Conservation (phyloP, 2,113 vertebrate species). For the Platichthys flesus region DNA sequence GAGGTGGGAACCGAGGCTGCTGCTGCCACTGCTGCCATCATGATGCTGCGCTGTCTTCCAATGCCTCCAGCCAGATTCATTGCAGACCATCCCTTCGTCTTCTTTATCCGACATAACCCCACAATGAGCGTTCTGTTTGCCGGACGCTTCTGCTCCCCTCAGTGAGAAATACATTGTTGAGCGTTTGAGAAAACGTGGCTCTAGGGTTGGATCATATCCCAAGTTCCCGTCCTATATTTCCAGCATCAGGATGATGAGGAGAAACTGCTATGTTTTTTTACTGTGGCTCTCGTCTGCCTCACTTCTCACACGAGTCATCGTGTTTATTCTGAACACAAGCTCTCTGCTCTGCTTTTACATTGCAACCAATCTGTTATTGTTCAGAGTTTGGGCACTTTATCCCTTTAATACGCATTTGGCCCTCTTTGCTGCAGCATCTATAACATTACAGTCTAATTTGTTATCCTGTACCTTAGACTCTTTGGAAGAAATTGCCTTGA, state of each 20-base stretch:
- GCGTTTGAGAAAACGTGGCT: neutral
- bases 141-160: constrained; percentile 85
- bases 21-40: constrained; percentile 80
- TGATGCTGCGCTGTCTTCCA: constrained; percentile 71
- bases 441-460: neutral
- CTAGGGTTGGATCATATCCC: neutral
- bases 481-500: constrained; percentile 1
- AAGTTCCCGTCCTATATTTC: neutral
- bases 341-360: too few species aligned
- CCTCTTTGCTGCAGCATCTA: neutral
- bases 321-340: neutral
- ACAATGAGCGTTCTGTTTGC: constrained; percentile 85
- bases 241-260: neutral
- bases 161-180: constrained; percentile 18
- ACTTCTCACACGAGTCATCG: neutral
- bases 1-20: constrained; percentile 91
- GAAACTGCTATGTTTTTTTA: neutral
- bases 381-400: neutral
- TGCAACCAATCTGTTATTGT: neutral
- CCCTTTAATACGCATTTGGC: neutral
- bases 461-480: constrained; percentile 6
- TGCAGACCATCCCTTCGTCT: constrained; percentile 93
- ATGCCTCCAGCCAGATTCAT: constrained; percentile 73
- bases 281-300: neutral
- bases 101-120: constrained; percentile 87